Percentiles rank a stretch among this genome's conserved stretches.
phyloP scores from a whole-genome alignment of 2,797 vertebrate species.

The Cercopithecus hamlyni region DNA sequence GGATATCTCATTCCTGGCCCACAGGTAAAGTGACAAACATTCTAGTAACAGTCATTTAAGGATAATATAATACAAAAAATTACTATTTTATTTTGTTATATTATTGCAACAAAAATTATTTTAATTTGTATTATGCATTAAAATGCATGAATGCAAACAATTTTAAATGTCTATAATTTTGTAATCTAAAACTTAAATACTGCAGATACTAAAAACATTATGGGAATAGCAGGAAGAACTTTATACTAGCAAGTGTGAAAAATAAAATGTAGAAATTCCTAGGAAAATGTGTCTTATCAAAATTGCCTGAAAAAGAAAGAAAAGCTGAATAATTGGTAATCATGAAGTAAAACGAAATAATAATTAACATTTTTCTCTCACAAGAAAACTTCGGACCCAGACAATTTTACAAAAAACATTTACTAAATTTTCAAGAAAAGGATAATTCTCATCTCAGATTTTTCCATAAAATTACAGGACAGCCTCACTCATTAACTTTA shows the following conservation, averaged over 20 bases:
- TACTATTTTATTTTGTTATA: conserved; percentile 23
- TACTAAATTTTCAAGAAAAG: conserved; percentile 37
- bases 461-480: not conserved
- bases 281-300: conserved; percentile 8
- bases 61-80: not conserved
- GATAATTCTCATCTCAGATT: not conserved
- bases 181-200: conserved; percentile 35
- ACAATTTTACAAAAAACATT: conserved; percentile 6
- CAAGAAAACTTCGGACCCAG: not conserved
- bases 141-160: conserved; percentile 26
- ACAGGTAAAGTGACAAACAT: not conserved
- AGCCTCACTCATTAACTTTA: not conserved
- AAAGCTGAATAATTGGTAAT: conserved; percentile 36
- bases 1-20: not conserved
- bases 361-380: conserved; percentile 38
- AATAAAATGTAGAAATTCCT: conserved; percentile 28
- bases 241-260: not conserved
- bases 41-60: not conserved
- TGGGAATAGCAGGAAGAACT: not conserved
- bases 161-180: not conserved
- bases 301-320: conserved; percentile 27
- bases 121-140: not conserved
- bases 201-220: conserved; percentile 23
- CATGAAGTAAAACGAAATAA: conserved; percentile 32
- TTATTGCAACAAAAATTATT: conserved; percentile 4